These are phyloP conservation scores for Carapus acus DNA, from an alignment of 2,797 vertebrate genomes.

Conservation along the genomic window DNA sequence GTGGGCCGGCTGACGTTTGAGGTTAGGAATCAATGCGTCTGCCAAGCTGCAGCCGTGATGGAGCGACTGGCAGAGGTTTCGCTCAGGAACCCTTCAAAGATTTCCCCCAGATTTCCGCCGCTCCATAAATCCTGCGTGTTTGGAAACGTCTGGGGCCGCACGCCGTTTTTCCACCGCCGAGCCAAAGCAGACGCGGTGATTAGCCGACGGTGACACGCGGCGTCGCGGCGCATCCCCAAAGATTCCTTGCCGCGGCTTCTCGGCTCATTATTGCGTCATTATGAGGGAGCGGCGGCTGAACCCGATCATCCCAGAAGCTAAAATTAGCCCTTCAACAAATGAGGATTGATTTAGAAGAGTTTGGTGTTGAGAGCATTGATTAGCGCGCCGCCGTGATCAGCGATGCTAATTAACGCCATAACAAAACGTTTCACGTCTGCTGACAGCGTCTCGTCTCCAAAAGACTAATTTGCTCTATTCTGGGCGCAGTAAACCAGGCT, in stretches of 20 bases:
- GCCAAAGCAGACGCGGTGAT: too few relatives aligned
- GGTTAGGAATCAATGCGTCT: slow-evolving; percentile 21
- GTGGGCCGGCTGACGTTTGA: slow-evolving; percentile 16
- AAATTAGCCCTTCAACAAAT: slow-evolving; percentile 20
- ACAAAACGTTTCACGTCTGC: slow-evolving; percentile 7
- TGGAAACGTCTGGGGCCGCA: not conserved
- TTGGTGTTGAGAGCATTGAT: slow-evolving; percentile 12
- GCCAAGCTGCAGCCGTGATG: slow-evolving; percentile 23
- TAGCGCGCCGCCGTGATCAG: slow-evolving; percentile 11
- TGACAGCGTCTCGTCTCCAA: not conserved
- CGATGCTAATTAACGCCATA: slow-evolving; percentile 22
- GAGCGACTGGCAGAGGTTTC: slow-evolving; percentile 13
- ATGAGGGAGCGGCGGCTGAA: too few relatives aligned
- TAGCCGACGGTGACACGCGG: too few relatives aligned
- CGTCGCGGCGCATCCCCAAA: too few relatives aligned
- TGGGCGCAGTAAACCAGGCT: not conserved
- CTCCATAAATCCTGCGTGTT: not conserved
- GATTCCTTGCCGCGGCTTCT: too few relatives aligned
- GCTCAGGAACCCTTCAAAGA: not conserved
- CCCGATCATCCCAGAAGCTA: slow-evolving; percentile 1
- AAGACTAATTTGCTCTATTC: not conserved
- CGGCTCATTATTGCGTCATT: too few relatives aligned
- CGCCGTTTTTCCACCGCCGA: too few relatives aligned
- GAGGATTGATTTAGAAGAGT: slow-evolving; percentile 22
- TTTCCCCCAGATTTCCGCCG: slow-evolving; percentile 6